Evolutionary conservation across 2,113 vertebrate species (phyloP), one percentile per base, ranked within the genome.

Genomic region (Dasyprocta punctata): DNA sequence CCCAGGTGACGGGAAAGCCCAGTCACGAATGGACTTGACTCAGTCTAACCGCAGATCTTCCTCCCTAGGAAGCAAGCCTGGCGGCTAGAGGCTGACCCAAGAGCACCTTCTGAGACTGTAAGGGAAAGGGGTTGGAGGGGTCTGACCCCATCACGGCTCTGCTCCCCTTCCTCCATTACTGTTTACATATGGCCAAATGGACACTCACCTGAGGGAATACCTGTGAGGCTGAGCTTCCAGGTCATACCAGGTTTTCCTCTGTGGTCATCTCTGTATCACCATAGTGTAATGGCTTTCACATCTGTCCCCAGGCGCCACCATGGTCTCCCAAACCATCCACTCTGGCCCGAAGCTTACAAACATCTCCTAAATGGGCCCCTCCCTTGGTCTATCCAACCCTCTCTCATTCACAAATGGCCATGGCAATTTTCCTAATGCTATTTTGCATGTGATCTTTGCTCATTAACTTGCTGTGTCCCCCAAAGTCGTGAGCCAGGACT

Each of bases 141-240:
- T 19, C 67, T 36, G 16, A 0, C 14, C 36, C 6, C 0, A 26
- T 0, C 12, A 0, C 19, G 78, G 71, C 63, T 8, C 41, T 4
- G 7, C 38, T 4, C 5, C 60, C 81, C 89, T 84, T n/a, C 52
- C 44, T 28, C 47, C 12, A 41, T 26, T 11, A 41, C 8, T 2
- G 17, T 67, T 67, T 33, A 17, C 14, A 3, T n/a, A 9, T 49
- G 54, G 28, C 41, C 78, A 78, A 20, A 61, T 12, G 54, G 65
- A 41, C 65, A 41, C 26, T 80, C 60, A 58, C 24, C 44, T 9
- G 14, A 6, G 38, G 30, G 22, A 17, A 63, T 5, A 16, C 41
- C 38, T 33, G 14, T 47, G 36, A 78, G 71, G 80, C 30, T 30
- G 9, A 93, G 69, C 17, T 22, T 61, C 47, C 81, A 78, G 36